These are phyloP conservation scores for Chiridota heheva DNA, from an alignment of 35 echinoderm and acorn worm species.

Conservation along the genomic window DNA sequence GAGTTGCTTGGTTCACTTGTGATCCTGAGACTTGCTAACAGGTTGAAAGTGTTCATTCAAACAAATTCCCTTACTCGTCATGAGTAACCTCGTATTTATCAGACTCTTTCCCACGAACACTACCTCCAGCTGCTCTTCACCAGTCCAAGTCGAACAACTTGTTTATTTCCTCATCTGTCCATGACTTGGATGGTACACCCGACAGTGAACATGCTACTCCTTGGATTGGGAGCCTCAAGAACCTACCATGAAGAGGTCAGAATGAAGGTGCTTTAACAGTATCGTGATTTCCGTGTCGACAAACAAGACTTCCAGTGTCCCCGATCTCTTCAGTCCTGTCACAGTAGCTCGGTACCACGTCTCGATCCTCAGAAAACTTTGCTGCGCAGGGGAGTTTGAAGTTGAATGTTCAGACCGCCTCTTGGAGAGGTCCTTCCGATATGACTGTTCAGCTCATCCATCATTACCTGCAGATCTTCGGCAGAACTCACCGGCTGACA, in stretches of 20 bases:
- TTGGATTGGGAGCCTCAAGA: constrained; percentile 31
- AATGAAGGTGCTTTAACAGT: constrained; percentile 30
- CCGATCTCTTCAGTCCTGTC: constrained; percentile 48
- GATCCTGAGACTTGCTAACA: too few relatives aligned
- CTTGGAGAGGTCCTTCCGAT: not conserved
- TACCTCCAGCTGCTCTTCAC: constrained; percentile 57
- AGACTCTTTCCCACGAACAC: constrained; percentile 31
- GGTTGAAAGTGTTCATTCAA: constrained; percentile 30
- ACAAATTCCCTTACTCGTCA: constrained; percentile 4
- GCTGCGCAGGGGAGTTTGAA: constrained; percentile 59
- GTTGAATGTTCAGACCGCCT: constrained; percentile 1
- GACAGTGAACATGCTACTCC: constrained; percentile 36
- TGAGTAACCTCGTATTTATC: constrained; percentile 45
- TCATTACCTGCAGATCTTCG: constrained; percentile 61
- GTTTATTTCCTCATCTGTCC: constrained; percentile 49
- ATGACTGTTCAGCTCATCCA: constrained; percentile 55
- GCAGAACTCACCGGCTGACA: constrained; percentile 73
- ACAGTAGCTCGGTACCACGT: constrained; percentile 85
- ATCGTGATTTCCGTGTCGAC: constrained; percentile 89
- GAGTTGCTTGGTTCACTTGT: not conserved
- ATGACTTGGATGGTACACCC: constrained; percentile 12
- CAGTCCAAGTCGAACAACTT: constrained; percentile 35
- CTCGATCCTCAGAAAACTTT: constrained; percentile 72
- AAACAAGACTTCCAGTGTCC: constrained; percentile 63
- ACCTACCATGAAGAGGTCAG: not conserved